A percentile compares a stretch with the other conserved stretches of the same genome.
These are phyloP conservation scores for Luffia ferchaultella DNA, from an alignment of 2,888 invertebrate genomes.

Conservation along the genomic window DNA sequence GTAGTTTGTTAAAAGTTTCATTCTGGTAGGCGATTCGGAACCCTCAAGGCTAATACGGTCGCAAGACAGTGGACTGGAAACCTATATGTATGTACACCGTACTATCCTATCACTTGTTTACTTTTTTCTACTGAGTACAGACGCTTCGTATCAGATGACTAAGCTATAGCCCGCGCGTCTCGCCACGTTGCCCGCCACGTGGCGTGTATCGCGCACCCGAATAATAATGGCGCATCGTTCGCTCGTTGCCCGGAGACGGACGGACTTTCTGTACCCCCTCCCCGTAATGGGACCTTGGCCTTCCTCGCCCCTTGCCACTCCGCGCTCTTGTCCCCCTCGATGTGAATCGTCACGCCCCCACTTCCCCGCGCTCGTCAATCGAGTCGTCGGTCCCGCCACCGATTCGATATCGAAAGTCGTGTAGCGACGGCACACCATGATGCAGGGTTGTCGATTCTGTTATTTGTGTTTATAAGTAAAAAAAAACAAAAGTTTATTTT, in stretches of 20 bases:
- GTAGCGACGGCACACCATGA: not conserved
- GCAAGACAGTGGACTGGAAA: no score
- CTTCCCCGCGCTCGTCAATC: not conserved
- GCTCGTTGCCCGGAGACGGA: not conserved
- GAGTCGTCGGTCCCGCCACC: not conserved
- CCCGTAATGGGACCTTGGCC: slow-evolving; percentile 34
- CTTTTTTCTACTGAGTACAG: no score
- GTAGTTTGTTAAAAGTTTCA: no score
- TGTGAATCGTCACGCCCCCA: no score
- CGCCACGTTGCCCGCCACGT: slow-evolving; percentile 5
- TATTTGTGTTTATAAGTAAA: no score
- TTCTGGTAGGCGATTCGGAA: no score
- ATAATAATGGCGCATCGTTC: not conserved
- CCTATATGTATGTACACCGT: no score
- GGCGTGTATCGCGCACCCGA: slow-evolving; percentile 1
- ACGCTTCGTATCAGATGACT: slow-evolving; percentile 2
- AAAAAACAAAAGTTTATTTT: no score
- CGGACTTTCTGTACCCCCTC: slow-evolving; percentile 8
- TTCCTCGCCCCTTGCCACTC: slow-evolving; percentile 18
- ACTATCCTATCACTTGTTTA: no score
- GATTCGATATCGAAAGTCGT: not conserved
- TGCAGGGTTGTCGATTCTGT: not conserved
- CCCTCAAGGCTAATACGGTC: no score
- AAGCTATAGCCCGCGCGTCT: slow-evolving; percentile 1
- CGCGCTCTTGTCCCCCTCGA: not conserved